Evolutionary conservation across 2,113 vertebrate genomes (phyloP), one percentile per base, ranked within the genome.

Genomic region (Erinaceus europaeus): DNA sequence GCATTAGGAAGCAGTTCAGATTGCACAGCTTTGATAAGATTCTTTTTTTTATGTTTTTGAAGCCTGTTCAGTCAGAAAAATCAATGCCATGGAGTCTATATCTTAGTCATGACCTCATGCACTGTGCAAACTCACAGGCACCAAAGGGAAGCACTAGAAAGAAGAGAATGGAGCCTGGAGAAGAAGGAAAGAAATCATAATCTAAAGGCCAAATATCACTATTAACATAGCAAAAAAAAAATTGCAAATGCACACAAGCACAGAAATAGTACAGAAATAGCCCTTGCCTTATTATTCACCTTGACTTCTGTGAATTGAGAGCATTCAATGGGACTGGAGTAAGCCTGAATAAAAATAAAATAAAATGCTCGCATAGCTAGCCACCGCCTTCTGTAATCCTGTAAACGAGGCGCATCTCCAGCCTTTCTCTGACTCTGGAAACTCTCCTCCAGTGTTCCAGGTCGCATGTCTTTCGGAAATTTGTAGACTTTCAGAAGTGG

Each of bases 11-110:
- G 59, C n/a, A 29, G 15, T 84, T 91, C 79, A 65, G 61, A 83
- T 77, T 85, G 65, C 64, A 89, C 11, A 75, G 71, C 34, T 94
- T 93, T n/a, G 5, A 5, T 89, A 23, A 34, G 38, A 38, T 75
- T 94, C 64, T 87, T 87, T 48, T 87, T 48, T 61, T 84, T 71
- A 74, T 68, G 44, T 52, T 92, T 91, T 73, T 57, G 52, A 90
- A 94, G 42, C 21, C 65, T 55, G 18, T 32, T 82, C 81, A 87
- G 74, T 81, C 72, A 82, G 84, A 92, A 94, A n/a, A 92, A 94
- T 88, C 71, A 80, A 87, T 69, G 59, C 3, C n/a, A 38, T 34
- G 18, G 40, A 78, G 89, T 85, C 75, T 73, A 23, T 82, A 71
- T 77, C 72, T 90, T 73, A 32, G 3, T 34, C 40, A 18, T 15